Conservation (phyloP, 2,797 vertebrate genomes). For the Oophaga sylvatica region DNA sequence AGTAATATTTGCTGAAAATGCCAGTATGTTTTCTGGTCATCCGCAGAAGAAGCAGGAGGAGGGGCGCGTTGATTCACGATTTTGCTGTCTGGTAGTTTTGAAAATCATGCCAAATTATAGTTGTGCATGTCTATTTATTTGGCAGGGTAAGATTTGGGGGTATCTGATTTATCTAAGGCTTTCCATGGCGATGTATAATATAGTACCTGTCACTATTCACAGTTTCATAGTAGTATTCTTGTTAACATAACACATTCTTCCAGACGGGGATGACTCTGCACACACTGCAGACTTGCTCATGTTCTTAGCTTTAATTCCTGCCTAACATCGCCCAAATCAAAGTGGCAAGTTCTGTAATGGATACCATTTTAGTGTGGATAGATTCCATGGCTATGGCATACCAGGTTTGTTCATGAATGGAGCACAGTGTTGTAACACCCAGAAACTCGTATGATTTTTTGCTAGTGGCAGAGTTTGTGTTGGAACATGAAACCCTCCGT, state of each 20-base stretch:
- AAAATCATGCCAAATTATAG: slow-evolving; percentile 4
- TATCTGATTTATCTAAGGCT: slow-evolving; percentile 12
- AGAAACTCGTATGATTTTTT: slow-evolving; percentile 47
- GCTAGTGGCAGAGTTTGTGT: slow-evolving; percentile 40
- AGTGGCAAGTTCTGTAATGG: slow-evolving; percentile 38
- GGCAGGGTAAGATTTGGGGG: background rate
- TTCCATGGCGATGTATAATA: background rate
- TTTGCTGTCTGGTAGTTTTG: slow-evolving; percentile 1
- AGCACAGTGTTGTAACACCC: slow-evolving; percentile 55
- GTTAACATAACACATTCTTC: background rate
- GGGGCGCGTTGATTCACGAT: background rate
- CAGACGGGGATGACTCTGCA: slow-evolving; percentile 17
- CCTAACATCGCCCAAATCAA: slow-evolving; percentile 30
- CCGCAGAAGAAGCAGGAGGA: background rate
- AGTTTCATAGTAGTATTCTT: background rate
- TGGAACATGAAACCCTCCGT: slow-evolving; percentile 46
- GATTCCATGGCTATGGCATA: slow-evolving; percentile 44
- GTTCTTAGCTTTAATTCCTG: slow-evolving; percentile 31
- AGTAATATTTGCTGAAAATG: background rate
- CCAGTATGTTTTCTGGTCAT: background rate
- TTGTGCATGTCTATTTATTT: background rate
- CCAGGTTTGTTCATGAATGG: slow-evolving; percentile 48
- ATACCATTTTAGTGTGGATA: slow-evolving; percentile 37
- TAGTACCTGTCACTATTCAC: slow-evolving; percentile 33
- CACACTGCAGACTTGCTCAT: slow-evolving; percentile 19